phyloP scores from a whole-genome alignment of 2,888 invertebrate genomes.

The Aphodius granarius region DNA sequence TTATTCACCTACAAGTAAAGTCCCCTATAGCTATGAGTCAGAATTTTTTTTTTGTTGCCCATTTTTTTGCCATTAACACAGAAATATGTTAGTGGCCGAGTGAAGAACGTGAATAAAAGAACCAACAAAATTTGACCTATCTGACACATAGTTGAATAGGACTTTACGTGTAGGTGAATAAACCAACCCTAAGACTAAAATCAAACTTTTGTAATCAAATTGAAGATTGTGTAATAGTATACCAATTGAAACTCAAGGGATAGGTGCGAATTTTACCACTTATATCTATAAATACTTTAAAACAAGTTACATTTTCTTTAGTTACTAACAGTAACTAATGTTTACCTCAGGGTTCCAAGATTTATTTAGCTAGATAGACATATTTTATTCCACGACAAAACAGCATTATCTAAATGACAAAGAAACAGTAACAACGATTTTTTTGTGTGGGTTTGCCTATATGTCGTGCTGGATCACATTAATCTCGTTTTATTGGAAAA shows the following conservation, averaged over 20 bases:
- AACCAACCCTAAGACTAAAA: background rate
- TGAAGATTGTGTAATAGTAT: background rate
- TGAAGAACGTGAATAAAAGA: too few relatives aligned
- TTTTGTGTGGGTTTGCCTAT: slow-evolving; percentile 8
- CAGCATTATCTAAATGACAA: background rate
- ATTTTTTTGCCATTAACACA: too few relatives aligned
- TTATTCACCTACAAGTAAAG: too few relatives aligned
- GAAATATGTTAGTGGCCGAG: too few relatives aligned
- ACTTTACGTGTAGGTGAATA: too few relatives aligned
- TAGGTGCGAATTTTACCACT: background rate
- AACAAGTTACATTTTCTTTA: slow-evolving; percentile 8
- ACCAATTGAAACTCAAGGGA: background rate
- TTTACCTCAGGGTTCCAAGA: background rate
- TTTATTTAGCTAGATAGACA: slow-evolving; percentile 3
- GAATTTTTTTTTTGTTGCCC: too few relatives aligned
- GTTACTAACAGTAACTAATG: slow-evolving; percentile 6
- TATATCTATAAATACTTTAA: slow-evolving; percentile 3
- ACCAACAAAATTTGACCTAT: too few relatives aligned
- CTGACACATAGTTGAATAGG: too few relatives aligned
- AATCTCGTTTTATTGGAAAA: background rate
- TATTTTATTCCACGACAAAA: background rate
- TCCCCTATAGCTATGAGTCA: too few relatives aligned
- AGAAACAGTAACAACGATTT: background rate
- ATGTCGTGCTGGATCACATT: slow-evolving; percentile 25
- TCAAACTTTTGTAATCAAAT: background rate